A percentile compares a stretch with the other conserved stretches of the same genome.
phyloP scores from a whole-genome alignment of 2,797 vertebrate species.

The Petrocephalus sullivani region DNA sequence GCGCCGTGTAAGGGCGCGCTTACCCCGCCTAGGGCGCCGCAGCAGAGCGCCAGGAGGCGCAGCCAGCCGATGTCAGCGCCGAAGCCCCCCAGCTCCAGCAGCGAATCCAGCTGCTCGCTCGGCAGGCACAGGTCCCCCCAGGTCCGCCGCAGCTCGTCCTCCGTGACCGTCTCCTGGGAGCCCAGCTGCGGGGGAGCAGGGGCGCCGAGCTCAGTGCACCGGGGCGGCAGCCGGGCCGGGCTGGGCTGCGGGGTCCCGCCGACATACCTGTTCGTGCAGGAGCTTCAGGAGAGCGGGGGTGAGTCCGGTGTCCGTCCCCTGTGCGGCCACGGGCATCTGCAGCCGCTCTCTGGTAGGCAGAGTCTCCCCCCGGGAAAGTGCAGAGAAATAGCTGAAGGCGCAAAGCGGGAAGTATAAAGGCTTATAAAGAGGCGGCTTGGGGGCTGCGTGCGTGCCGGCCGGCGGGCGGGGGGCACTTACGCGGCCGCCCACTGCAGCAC shows the following conservation, averaged over 20 bases:
- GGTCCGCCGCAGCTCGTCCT: conserved; percentile 61
- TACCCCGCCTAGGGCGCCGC: conserved; percentile 75
- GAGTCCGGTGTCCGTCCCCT: conserved; percentile 65
- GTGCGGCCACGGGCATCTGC: conserved; percentile 62
- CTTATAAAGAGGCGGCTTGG: background rate
- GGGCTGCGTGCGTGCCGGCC: no score
- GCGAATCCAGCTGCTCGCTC: conserved; percentile 57
- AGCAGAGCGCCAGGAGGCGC: conserved; percentile 78
- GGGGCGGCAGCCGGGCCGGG: background rate
- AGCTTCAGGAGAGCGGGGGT: conserved; percentile 77
- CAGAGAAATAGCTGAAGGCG: conserved; percentile 74
- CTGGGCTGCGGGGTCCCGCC: background rate
- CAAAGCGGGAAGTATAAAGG: background rate
- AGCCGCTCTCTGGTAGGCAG: conserved; percentile 78
- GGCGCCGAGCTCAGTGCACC: background rate
- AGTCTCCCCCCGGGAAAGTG: conserved; percentile 71
- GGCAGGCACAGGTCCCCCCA: conserved; percentile 77
- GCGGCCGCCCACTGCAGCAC: conserved; percentile 81
- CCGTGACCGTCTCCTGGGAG: conserved; percentile 40
- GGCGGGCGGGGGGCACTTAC: conserved; percentile 58
- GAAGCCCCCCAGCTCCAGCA: conserved; percentile 67
- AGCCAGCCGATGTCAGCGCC: conserved; percentile 65
- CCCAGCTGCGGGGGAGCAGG: conserved; percentile 34
- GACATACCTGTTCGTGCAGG: conserved; percentile 78
- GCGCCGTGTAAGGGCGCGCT: background rate